Base-by-base conservation (phyloP, 2,888 invertebrate species). In the Lasiommata megera region DNA sequence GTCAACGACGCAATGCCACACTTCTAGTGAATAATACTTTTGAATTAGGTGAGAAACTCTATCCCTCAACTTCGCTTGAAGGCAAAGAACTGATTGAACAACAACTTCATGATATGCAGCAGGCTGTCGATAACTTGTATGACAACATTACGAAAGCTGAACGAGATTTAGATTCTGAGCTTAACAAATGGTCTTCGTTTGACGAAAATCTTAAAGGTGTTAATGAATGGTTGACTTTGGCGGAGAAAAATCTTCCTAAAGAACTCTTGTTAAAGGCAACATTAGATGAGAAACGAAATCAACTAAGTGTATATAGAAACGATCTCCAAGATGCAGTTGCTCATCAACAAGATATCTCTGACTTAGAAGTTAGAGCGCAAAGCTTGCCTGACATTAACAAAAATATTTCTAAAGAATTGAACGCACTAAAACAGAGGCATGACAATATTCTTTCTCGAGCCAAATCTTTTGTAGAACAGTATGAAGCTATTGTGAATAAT, bases 281-380 rank as follows among this genome's bases (percentile, higher is more conserved):
- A 0, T 85, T 98, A 60, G 98, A 98, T 80, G 98, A 98, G 78
- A 98, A 98, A 82, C 94, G 96, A 61, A 94, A 94, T 40, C 97
- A 98, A 79, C 85, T 98, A 37, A 96, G 96, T 77, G 92, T 94
- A 0, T 98, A 98, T 73, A 93, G 97, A 71, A 93, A 94, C 50
- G 91, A 95, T 58, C 91, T 97, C 36, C 96, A 96, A 78, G 97
- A 98, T 70, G 95, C 96, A 5, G 92, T 95, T 54, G 93, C 95
- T 34, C 96, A 97, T 79, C 96, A 97, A 76, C 96, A 97, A 76
- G 96, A 96, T 64, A 92, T 98, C 37, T 92, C 95, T 16, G 95
- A 96, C 76, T 90, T 98, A 37, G 93, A 95, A 67, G 95, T 96
- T 68, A 95, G 96, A 70, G 94, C 95, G 0, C 95, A 95, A 63